Conservation (phyloP, 2,113 vertebrate species). For the Clarias batrachus region DNA sequence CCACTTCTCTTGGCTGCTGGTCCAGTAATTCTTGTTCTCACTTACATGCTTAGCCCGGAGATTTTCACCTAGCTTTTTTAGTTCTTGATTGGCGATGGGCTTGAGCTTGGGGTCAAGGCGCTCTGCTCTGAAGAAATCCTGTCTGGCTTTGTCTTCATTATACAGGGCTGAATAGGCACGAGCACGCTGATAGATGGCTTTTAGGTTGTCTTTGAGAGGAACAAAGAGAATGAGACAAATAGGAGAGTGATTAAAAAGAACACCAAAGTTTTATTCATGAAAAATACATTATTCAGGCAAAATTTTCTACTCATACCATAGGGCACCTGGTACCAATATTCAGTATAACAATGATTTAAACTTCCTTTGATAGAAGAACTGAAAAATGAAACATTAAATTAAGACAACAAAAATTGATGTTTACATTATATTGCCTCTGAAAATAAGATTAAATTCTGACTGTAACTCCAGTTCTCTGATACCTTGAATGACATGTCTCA, state of each 20-base stretch:
- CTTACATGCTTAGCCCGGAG: slow-evolving; percentile 66
- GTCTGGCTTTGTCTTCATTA: slow-evolving; percentile 70
- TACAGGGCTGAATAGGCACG: slow-evolving; percentile 75
- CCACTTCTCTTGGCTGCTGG: slow-evolving; percentile 64
- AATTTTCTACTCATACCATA: not conserved
- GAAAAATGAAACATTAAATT: slow-evolving; percentile 14
- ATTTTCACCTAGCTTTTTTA: slow-evolving; percentile 73
- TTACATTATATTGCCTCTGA: not conserved
- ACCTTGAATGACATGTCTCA: not conserved
- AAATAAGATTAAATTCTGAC: not conserved
- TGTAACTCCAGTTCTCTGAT: not conserved
- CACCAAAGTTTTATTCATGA: not conserved
- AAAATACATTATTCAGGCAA: not conserved
- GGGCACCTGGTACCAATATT: slow-evolving; percentile 40
- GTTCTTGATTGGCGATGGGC: slow-evolving; percentile 68
- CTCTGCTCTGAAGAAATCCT: slow-evolving; percentile 69
- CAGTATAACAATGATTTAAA: slow-evolving; percentile 23
- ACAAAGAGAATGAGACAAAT: slow-evolving; percentile 24
- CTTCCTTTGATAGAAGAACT: slow-evolving; percentile 5
- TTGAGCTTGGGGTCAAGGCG: slow-evolving; percentile 74
- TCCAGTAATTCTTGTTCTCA: slow-evolving; percentile 78
- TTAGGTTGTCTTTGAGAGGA: slow-evolving; percentile 73
- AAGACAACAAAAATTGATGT: not conserved
- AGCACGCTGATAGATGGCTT: slow-evolving; percentile 79
- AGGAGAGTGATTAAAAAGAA: slow-evolving; percentile 15